Conservation (phyloP, 2,113 vertebrate genomes). For the Sylvia atricapilla region DNA sequence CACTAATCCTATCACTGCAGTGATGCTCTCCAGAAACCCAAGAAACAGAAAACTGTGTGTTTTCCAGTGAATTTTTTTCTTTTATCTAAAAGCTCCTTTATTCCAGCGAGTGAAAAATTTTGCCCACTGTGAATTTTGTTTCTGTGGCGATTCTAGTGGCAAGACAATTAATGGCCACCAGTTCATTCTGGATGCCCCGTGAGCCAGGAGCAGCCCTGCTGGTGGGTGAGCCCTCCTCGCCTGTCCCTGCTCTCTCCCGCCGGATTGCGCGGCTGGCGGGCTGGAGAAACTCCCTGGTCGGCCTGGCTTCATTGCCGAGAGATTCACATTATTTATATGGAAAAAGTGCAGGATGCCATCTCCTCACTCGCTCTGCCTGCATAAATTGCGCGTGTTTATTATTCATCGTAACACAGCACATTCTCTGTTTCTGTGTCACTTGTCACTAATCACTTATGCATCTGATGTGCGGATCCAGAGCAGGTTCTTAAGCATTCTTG, state of each 20-base stretch:
- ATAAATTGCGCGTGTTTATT: constrained; percentile 67
- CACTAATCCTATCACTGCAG: background rate
- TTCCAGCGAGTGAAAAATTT: background rate
- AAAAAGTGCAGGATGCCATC: constrained; percentile 45
- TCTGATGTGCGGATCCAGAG: constrained; percentile 71
- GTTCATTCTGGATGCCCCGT: fast-evolving
- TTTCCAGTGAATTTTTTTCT: background rate
- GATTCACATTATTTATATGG: constrained; percentile 47
- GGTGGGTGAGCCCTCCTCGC: background rate
- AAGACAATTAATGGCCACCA: background rate
- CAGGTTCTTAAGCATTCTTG: constrained; percentile 70
- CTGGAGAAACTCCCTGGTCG: background rate
- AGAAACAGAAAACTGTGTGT: background rate
- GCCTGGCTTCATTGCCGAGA: background rate
- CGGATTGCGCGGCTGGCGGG: fast-evolving
- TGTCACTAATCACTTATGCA: constrained; percentile 77
- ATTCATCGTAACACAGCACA: constrained; percentile 65
- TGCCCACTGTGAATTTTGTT: background rate
- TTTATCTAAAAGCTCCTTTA: background rate
- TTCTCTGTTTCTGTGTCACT: constrained; percentile 76
- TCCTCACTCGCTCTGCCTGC: constrained; percentile 50
- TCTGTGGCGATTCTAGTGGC: background rate
- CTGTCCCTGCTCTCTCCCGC: fast-evolving
- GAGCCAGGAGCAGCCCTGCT: background rate
- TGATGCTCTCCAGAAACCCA: background rate